phyloP scores from a whole-genome alignment of 2,113 vertebrate genomes.

The Thunnus maccoyii region DNA sequence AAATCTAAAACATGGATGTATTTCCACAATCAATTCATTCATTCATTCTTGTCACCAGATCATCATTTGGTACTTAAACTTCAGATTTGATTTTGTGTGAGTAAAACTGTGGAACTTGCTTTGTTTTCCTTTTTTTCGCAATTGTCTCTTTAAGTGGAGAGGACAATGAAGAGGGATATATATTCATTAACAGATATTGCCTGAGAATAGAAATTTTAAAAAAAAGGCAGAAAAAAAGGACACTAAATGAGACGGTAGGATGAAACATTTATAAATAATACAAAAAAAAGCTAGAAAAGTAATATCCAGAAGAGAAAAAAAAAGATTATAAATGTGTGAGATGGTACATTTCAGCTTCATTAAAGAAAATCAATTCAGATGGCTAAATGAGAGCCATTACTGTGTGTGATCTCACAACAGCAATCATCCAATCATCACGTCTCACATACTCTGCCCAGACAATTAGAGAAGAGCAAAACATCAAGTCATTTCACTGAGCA shows the following conservation, averaged over 20 bases:
- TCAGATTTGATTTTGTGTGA: neutral
- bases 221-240: neutral
- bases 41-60: neutral
- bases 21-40: neutral
- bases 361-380: conserved; percentile 44
- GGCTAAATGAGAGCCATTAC: conserved; percentile 50
- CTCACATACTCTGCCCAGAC: conserved; percentile 31
- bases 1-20: neutral
- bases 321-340: neutral
- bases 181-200: neutral
- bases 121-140: neutral
- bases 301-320: neutral
- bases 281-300: neutral
- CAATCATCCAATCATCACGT: conserved; percentile 59
- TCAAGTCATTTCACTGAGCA: conserved; percentile 24
- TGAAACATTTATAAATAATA: neutral
- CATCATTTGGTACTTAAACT: too few species aligned
- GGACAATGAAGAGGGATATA: conserved; percentile 1
- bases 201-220: neutral
- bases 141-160: neutral
- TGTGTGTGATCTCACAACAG: conserved; percentile 53
- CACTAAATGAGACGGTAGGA: neutral
- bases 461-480: conserved; percentile 59
- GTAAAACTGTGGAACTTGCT: neutral
- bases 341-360: conserved; percentile 12